Conservation (phyloP, 2,113 vertebrate species). For the Forbesichthys papilliferus region DNA sequence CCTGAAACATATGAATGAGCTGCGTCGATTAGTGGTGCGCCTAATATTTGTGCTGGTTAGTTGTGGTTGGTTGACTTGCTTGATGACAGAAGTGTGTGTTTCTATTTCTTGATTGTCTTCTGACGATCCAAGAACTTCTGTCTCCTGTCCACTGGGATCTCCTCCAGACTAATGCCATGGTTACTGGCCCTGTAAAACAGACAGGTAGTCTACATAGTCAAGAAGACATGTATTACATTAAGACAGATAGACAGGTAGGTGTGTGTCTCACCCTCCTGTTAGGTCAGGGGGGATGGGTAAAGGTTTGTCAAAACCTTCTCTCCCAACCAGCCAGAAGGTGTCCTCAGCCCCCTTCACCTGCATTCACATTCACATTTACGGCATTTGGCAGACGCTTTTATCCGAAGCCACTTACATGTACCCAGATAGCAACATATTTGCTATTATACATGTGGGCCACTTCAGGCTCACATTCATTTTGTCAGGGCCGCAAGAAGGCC, state of each 20-base stretch:
- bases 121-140: constrained; percentile 79
- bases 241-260: neutral
- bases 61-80: neutral
- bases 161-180: constrained; percentile 84
- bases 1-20: too few species aligned
- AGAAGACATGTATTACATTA: neutral
- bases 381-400: too few species aligned
- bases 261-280: constrained; percentile 45
- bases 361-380: neutral
- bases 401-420: too few species aligned
- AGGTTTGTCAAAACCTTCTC: constrained; percentile 60
- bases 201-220: neutral
- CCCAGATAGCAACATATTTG: too few species aligned
- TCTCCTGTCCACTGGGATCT: constrained; percentile 80
- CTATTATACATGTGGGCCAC: too few species aligned
- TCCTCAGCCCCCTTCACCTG: constrained; percentile 56
- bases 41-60: neutral
- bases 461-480: too few species aligned
- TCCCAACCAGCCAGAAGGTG: constrained; percentile 62
- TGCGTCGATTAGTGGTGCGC: too few species aligned
- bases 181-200: constrained; percentile 73
- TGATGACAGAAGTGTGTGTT: neutral
- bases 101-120: constrained; percentile 60
- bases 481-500: too few species aligned
- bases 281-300: constrained; percentile 67